Percentiles rank a stretch among this genome's conserved stretches.
These are phyloP conservation scores for Herpetotheres cachinnans DNA, from an alignment of 2,113 vertebrate species.

Conservation along the genomic window DNA sequence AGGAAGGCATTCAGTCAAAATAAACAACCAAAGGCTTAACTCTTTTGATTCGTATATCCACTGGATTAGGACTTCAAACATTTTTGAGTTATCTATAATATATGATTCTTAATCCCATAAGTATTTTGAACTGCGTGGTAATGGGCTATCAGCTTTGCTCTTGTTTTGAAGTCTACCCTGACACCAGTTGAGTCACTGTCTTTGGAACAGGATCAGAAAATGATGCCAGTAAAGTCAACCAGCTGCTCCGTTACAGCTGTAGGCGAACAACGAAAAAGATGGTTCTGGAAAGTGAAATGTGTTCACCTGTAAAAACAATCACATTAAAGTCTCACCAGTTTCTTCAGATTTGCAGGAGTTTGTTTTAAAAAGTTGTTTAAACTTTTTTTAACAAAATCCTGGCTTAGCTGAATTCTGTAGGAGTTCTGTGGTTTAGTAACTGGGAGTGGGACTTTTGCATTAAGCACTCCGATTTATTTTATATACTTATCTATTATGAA, in stretches of 20 bases:
- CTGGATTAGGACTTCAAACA: background rate
- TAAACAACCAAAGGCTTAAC: background rate
- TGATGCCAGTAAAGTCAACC: background rate
- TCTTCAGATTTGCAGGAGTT: background rate
- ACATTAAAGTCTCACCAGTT: background rate
- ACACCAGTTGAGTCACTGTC: background rate
- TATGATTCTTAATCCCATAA: background rate
- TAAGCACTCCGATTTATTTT: background rate
- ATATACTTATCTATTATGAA: background rate
- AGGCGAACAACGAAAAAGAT: background rate
- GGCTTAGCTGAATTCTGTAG: background rate
- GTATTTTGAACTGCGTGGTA: background rate
- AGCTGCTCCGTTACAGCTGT: background rate
- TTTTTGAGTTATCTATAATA: background rate
- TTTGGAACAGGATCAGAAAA: background rate
- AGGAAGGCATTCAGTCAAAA: background rate
- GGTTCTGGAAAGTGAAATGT: background rate
- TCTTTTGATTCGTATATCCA: background rate
- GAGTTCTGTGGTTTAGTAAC: background rate
- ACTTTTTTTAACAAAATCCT: background rate
- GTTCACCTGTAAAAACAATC: background rate
- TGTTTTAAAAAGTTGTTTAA: background rate
- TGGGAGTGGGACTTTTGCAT: background rate
- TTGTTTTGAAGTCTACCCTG: background rate
- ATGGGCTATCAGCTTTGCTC: background rate